phyloP scores from a whole-genome alignment of 2,888 invertebrate genomes.

The Carpatolechia fugitivella region DNA sequence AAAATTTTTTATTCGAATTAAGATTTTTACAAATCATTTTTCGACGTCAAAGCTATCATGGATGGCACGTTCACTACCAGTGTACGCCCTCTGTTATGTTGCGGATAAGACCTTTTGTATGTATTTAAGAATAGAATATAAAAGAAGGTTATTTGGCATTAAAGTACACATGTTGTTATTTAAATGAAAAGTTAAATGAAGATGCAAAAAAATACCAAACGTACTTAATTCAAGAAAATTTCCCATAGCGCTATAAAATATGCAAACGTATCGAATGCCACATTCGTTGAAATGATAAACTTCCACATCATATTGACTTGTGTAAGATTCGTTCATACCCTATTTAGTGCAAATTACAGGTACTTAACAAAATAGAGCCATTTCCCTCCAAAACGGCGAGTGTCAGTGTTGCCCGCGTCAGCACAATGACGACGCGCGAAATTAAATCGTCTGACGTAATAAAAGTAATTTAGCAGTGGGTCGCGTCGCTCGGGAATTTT shows the following conservation, averaged over 20 bases:
- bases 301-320: background rate
- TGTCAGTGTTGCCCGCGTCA: conserved; percentile 25
- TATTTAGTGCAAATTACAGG: background rate
- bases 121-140: too few relatives aligned
- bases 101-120: background rate
- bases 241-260: background rate
- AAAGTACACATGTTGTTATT: too few relatives aligned
- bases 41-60: too few relatives aligned
- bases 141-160: too few relatives aligned
- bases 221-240: too few relatives aligned
- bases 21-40: too few relatives aligned
- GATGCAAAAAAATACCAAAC: too few relatives aligned
- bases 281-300: background rate
- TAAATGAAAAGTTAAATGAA: too few relatives aligned
- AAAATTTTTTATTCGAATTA: too few relatives aligned
- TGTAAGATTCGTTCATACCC: background rate
- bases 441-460: conserved; percentile 46
- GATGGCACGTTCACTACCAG: too few relatives aligned
- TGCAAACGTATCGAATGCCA: background rate
- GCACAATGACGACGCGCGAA: conserved; percentile 27
- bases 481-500: conserved; percentile 50
- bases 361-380: background rate
- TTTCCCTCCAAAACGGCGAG: conserved; percentile 10
- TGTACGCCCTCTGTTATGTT: background rate
- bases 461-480: conserved; percentile 50